Evolutionary conservation across 2,888 invertebrate genomes (phyloP).

Genomic region (Apodemia hepburni): DNA sequence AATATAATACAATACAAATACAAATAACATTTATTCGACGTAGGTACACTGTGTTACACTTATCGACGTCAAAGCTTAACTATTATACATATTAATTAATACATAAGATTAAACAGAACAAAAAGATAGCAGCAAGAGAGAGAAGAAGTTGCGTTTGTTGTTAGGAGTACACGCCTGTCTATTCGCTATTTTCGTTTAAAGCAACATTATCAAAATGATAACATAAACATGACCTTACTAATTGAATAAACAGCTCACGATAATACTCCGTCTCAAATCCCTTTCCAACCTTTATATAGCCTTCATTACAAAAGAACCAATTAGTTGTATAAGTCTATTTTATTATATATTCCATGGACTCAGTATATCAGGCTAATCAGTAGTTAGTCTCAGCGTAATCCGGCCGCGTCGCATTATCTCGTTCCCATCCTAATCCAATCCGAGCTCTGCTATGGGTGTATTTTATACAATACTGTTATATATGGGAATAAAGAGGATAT

Average conservation of each 20-base stretch:
- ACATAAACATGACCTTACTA: neutral
- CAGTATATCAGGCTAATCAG: slow-evolving; percentile 28
- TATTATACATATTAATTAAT: too few species aligned
- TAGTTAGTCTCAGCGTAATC: slow-evolving; percentile 27
- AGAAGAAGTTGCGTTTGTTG: too few species aligned
- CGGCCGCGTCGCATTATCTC: slow-evolving; percentile 27
- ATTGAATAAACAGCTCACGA: neutral
- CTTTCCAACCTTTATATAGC: neutral
- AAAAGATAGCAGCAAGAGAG: too few species aligned
- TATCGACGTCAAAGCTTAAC: too few species aligned
- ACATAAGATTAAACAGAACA: too few species aligned
- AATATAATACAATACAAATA: too few species aligned
- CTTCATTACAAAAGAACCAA: slow-evolving; percentile 8
- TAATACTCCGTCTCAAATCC: neutral
- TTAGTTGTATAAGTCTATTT: slow-evolving; percentile 15
- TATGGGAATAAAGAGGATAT: too few species aligned
- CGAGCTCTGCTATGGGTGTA: slow-evolving; percentile 15
- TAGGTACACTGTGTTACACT: too few species aligned
- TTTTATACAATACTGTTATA: slow-evolving; percentile 14
- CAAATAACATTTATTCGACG: too few species aligned
- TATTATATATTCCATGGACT: slow-evolving; percentile 22
- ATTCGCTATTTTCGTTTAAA: too few species aligned
- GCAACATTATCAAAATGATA: neutral
- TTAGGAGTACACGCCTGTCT: too few species aligned
- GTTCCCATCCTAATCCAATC: slow-evolving; percentile 22